A percentile compares a stretch with the other conserved stretches of the same genome.
phyloP scores from a whole-genome alignment of 2,113 vertebrate genomes.

The Platysteira castanea region DNA sequence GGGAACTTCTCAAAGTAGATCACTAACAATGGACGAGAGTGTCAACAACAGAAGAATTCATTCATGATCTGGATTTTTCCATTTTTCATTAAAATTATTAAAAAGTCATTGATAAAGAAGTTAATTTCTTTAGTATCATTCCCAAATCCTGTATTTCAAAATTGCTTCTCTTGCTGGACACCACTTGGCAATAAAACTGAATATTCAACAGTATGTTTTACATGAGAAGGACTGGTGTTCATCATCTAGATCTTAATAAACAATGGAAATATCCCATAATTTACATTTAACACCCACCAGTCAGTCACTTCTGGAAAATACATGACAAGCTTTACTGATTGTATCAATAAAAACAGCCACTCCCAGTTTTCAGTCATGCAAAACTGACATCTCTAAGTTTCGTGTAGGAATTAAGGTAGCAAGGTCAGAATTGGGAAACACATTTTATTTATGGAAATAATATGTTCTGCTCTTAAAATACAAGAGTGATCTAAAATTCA shows the following conservation, averaged over 20 bases:
- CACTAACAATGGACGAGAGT: neutral
- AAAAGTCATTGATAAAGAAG: neutral
- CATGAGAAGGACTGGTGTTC: neutral
- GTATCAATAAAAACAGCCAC: neutral
- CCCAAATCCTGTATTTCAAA: neutral
- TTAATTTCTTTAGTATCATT: neutral
- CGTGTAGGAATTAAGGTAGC: neutral
- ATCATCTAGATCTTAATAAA: neutral
- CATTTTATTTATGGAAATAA: neutral
- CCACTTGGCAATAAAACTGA: neutral
- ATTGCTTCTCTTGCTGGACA: neutral
- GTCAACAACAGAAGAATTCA: neutral
- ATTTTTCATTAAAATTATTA: neutral
- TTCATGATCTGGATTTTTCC: neutral
- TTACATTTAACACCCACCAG: neutral
- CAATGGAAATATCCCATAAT: neutral
- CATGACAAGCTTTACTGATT: neutral
- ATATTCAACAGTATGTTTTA: neutral
- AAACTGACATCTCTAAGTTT: conserved; percentile 5
- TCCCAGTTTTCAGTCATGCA: neutral
- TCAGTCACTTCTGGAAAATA: neutral
- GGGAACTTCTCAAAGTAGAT: neutral
- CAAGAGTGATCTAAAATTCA: neutral
- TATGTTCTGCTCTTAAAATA: neutral
- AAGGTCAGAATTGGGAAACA: conserved; percentile 18